Percentiles rank a stretch among this genome's conserved stretches.
phyloP scores from a whole-genome alignment of 2,113 vertebrate species.

The Cynoglossus semilaevis region DNA sequence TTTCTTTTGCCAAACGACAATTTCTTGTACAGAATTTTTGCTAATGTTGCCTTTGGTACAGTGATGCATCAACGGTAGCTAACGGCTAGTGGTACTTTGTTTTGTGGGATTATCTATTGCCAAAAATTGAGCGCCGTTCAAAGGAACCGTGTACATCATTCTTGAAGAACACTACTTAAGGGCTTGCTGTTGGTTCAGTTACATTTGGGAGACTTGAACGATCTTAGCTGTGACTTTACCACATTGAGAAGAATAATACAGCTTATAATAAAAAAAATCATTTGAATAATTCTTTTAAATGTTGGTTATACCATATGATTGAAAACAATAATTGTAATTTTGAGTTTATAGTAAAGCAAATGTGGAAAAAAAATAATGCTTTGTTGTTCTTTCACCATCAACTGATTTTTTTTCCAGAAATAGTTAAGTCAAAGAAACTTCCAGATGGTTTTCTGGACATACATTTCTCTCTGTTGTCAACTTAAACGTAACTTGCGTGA shows the following conservation, averaged over 20 bases:
- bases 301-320: constrained; percentile 68
- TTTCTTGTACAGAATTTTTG: constrained; percentile 67
- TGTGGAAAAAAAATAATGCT: neutral
- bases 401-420: too few species aligned
- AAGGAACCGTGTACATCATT: constrained; percentile 31
- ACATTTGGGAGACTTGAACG: constrained; percentile 52
- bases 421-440: too few species aligned
- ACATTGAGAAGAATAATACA: constrained; percentile 30
- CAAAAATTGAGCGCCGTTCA: constrained; percentile 68
- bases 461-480: too few species aligned
- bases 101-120: constrained; percentile 72
- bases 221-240: constrained; percentile 35
- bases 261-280: constrained; percentile 48
- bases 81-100: constrained; percentile 53
- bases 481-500: too few species aligned
- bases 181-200: constrained; percentile 68
- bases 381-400: constrained; percentile 17
- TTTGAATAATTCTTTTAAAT: constrained; percentile 69
- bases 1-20: constrained; percentile 71
- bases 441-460: too few species aligned
- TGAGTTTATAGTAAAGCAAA: constrained; percentile 76
- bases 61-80: constrained; percentile 69
- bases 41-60: constrained; percentile 76
- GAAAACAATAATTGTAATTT: constrained; percentile 73
- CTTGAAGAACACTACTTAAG: constrained; percentile 72